phyloP scores from a whole-genome alignment of 1,140 invertebrate genomes.

The Lordiphosa mommai region DNA sequence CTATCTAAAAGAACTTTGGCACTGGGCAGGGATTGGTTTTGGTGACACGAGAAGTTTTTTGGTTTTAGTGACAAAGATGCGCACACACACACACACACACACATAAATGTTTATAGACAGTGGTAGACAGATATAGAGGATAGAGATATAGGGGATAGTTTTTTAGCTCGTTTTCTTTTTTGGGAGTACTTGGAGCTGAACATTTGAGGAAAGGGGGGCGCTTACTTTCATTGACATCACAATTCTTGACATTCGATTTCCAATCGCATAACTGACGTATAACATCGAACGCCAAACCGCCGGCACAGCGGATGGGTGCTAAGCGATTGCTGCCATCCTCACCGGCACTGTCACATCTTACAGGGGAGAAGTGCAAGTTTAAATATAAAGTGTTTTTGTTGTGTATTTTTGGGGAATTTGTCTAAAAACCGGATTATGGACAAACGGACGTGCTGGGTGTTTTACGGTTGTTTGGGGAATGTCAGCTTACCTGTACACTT shows the following conservation, averaged over 20 bases:
- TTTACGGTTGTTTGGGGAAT: background rate
- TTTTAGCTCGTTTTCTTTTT: slow-evolving; percentile 25
- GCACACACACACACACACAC: slow-evolving; percentile 24
- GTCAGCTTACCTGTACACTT: slow-evolving; percentile 90
- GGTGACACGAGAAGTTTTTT: slow-evolving; percentile 25
- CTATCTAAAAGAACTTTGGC: slow-evolving; percentile 70
- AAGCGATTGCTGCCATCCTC: slow-evolving; percentile 91
- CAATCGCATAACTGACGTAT: slow-evolving; percentile 96
- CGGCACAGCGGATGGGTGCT: slow-evolving; percentile 92
- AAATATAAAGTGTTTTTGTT: slow-evolving; percentile 22
- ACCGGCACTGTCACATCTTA: slow-evolving; percentile 93
- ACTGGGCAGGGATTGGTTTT: slow-evolving; percentile 9
- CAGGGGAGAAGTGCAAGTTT: slow-evolving; percentile 43
- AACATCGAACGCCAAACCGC: slow-evolving; percentile 95
- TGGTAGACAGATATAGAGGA: slow-evolving; percentile 41
- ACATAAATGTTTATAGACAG: slow-evolving; percentile 35
- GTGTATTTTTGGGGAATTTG: slow-evolving; percentile 5
- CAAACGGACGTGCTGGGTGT: slow-evolving; percentile 20
- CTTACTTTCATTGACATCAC: slow-evolving; percentile 96
- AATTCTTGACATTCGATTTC: slow-evolving; percentile 97
- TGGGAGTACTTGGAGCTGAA: slow-evolving; percentile 38
- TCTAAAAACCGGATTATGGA: background rate
- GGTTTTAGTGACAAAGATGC: slow-evolving; percentile 54
- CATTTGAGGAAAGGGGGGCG: slow-evolving; percentile 59
- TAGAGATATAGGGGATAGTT: slow-evolving; percentile 25